Conservation (phyloP, 2,797 vertebrate genomes). For the Semaprochilodus insignis region DNA sequence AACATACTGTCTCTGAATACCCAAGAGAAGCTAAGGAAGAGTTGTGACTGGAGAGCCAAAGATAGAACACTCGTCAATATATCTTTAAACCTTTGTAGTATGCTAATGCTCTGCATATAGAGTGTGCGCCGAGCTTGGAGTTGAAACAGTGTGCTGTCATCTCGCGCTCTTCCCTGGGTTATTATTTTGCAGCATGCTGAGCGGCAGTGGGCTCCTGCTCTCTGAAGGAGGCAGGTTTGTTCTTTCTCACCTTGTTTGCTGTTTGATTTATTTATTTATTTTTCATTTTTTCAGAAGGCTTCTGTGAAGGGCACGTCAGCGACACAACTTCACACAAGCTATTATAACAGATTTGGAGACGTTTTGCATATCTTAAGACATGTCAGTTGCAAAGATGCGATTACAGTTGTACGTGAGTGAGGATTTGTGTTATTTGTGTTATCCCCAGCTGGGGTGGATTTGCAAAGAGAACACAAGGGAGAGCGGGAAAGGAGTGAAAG, state of each 20-base stretch:
- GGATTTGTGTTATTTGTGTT: conserved; percentile 67
- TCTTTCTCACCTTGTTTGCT: conserved; percentile 48
- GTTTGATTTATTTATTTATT: background rate
- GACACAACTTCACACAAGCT: conserved; percentile 5
- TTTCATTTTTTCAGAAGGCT: conserved; percentile 1
- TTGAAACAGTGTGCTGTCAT: conserved; percentile 31
- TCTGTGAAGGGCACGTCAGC: conserved; percentile 35
- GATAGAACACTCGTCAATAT: conserved; percentile 26
- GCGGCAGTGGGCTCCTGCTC: conserved; percentile 27
- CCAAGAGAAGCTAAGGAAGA: conserved; percentile 2
- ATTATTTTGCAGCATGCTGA: conserved; percentile 24
- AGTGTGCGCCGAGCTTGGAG: conserved; percentile 14
- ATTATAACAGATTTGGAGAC: conserved; percentile 58
- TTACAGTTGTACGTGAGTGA: conserved; percentile 66
- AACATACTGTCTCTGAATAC: background rate
- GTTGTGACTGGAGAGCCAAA: conserved; percentile 16
- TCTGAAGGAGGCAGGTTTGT: conserved; percentile 38
- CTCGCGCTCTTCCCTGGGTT: conserved; percentile 9
- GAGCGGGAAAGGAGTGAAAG: background rate
- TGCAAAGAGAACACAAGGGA: background rate
- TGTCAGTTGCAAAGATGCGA: conserved; percentile 73
- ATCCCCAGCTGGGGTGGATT: conserved; percentile 48
- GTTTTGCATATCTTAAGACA: conserved; percentile 66
- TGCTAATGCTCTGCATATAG: conserved; percentile 13
- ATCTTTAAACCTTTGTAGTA: conserved; percentile 22